Evolutionary conservation across 92 coral and sea anemone species (phyloP).

Genomic region (Parazoanthus darwini): DNA sequence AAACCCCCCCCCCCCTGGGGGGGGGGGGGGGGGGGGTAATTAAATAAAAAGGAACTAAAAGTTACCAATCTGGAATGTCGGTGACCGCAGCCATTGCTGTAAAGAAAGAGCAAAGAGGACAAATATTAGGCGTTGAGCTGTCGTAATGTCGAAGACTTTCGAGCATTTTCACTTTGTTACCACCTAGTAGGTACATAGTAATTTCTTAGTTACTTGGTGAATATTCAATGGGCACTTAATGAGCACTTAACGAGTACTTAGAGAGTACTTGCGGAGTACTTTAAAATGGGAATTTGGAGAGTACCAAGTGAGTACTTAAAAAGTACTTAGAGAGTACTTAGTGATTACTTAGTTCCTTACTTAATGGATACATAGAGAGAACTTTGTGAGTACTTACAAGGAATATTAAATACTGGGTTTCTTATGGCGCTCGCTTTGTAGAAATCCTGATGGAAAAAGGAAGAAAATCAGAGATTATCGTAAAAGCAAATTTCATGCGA

Average conservation of each 20-base stretch:
- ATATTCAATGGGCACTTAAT: neutral
- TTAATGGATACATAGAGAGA: no score
- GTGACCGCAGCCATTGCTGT: constrained; percentile 64
- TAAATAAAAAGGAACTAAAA: neutral
- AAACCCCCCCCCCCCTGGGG: no score
- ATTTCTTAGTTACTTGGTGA: no score
- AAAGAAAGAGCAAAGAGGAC: constrained; percentile 15
- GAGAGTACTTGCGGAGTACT: no score
- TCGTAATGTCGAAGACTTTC: neutral
- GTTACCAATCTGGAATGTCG: constrained; percentile 95
- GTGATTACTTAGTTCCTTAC: neutral
- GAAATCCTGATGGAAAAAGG: constrained; percentile 56
- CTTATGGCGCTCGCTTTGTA: constrained; percentile 80
- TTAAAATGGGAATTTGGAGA: no score
- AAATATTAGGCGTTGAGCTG: neutral
- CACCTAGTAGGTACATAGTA: no score
- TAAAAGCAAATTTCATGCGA: neutral
- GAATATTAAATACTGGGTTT: constrained; percentile 78
- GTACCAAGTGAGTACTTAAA: neutral
- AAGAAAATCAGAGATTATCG: no score
- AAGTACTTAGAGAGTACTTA: neutral
- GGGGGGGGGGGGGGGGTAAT: neutral
- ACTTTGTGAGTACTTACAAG: constrained; percentile 55
- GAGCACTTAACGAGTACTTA: no score
- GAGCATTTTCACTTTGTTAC: no score